A percentile compares a stretch with the other conserved stretches of the same genome.
These are phyloP conservation scores for Sitodiplosis mosellana DNA, from an alignment of 1,140 invertebrate genomes.

Conservation along the genomic window DNA sequence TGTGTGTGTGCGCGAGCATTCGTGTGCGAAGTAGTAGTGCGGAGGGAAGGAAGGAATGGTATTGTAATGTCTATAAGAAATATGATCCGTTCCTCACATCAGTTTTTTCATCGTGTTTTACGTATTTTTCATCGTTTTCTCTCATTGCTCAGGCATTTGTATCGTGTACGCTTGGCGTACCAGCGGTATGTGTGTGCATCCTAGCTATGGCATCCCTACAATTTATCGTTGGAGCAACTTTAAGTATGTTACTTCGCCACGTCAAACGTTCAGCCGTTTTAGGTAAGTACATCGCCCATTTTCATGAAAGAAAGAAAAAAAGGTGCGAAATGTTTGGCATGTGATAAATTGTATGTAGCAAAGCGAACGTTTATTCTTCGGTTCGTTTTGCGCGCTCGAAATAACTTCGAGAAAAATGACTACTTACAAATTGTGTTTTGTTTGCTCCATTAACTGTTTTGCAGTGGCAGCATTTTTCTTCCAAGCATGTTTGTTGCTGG, in stretches of 20 bases:
- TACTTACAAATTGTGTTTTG: too few species aligned
- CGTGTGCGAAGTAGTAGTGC: too few species aligned
- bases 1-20: too few species aligned
- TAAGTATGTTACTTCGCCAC: constrained; percentile 43
- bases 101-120: neutral
- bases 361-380: neutral
- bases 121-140: neutral
- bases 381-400: constrained; percentile 3
- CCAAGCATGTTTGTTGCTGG: constrained; percentile 41
- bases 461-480: constrained; percentile 44
- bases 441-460: constrained; percentile 5
- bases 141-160: constrained; percentile 14
- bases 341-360: neutral
- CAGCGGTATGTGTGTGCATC: constrained; percentile 35
- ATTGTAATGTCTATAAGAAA: too few species aligned
- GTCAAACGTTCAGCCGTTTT: constrained; percentile 42
- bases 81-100: too few species aligned
- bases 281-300: constrained; percentile 24
- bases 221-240: constrained; percentile 39
- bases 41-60: too few species aligned
- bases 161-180: constrained; percentile 37
- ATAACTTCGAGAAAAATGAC: too few species aligned
- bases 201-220: constrained; percentile 42
- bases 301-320: too few species aligned
- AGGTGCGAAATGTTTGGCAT: neutral